These are phyloP conservation scores for Benthosema pterotum DNA, from an alignment of 2,797 vertebrate genomes.

Conservation along the genomic window DNA sequence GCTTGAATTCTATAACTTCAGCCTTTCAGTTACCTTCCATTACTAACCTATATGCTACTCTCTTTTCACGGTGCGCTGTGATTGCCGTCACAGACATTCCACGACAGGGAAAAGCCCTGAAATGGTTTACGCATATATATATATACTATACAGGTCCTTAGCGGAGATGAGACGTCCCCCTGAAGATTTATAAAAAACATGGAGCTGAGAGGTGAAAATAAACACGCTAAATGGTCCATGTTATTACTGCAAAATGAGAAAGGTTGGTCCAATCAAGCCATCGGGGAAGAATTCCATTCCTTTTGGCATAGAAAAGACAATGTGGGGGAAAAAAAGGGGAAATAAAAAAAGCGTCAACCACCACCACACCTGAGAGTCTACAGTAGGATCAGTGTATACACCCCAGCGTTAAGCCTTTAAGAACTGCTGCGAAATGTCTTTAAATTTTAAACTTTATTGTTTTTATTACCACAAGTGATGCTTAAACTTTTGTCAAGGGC, in stretches of 20 bases:
- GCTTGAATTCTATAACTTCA: too few relatives aligned
- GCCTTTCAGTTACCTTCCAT: too few relatives aligned
- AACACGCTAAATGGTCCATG: background rate
- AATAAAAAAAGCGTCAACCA: constrained; percentile 9
- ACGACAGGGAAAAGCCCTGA: background rate
- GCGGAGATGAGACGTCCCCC: constrained; percentile 18
- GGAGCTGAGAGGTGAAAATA: constrained; percentile 5
- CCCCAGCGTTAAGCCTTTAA: background rate
- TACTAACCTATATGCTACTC: too few relatives aligned
- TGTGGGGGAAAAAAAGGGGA: constrained; percentile 6
- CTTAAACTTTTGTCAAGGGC: too few relatives aligned
- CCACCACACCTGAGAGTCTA: constrained; percentile 34
- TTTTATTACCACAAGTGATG: too few relatives aligned
- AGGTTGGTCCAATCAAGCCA: background rate
- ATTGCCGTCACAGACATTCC: too few relatives aligned
- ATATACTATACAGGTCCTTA: constrained; percentile 12
- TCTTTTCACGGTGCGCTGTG: too few relatives aligned
- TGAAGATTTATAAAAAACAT: constrained; percentile 18
- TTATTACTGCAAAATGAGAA: constrained; percentile 31
- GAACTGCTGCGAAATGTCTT: too few relatives aligned
- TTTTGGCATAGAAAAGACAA: background rate
- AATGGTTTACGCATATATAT: constrained; percentile 2
- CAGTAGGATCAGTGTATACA: constrained; percentile 37
- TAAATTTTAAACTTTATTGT: too few relatives aligned
- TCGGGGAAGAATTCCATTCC: background rate